Base-by-base conservation (phyloP, 2,797 vertebrate species). In the Crenuchus spilurus region DNA sequence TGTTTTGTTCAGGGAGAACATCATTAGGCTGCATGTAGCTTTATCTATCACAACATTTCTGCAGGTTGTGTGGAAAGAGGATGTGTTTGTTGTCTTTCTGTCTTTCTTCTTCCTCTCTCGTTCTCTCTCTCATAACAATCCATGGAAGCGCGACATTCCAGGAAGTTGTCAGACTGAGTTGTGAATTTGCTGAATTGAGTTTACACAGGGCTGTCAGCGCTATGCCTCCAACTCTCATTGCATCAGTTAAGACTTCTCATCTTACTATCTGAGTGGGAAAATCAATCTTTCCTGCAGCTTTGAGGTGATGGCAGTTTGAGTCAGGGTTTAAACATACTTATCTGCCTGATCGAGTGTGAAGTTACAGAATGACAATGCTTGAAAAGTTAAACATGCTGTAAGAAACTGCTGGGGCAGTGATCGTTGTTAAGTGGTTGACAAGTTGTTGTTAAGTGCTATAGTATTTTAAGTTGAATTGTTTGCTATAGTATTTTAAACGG, bases 81-180 rank as follows among this genome's bases (percentile, higher is more conserved):
- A 74, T 48, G 28, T 52, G 55, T 69, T 61, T 69, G 35, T 61
- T 61, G 11, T 78, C 41, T 60, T 41, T 74, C 60, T 63, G 1
- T 60, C 63, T 69, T 54, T 55, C 37, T 28, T 6, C 65, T 63
- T 24, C 5, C 48, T 35, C 35, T 61, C 13, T 55, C 42, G 65
- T 33, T 16, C 4, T 63, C 61, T 63, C 51, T 3, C 57, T 30
- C n/a, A 18, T 72, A 76, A 81, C 44, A 60, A 65, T 67, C 35
- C 63, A 37, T 77, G 67, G 66, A 77, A 79, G 65, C 37, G 42
- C 16, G 49, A 30, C 49, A 72, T 79, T 79, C 60, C 70, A 68
- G 80, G 71, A 82, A 76, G 66, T 75, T 72, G 63, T 51, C 65
- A 54, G 46, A 70, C 61, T 33, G 28, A 30, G 42, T 37, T 73